phyloP scores from a whole-genome alignment of 2,113 vertebrate species.

The Callocephalon fimbriatum region DNA sequence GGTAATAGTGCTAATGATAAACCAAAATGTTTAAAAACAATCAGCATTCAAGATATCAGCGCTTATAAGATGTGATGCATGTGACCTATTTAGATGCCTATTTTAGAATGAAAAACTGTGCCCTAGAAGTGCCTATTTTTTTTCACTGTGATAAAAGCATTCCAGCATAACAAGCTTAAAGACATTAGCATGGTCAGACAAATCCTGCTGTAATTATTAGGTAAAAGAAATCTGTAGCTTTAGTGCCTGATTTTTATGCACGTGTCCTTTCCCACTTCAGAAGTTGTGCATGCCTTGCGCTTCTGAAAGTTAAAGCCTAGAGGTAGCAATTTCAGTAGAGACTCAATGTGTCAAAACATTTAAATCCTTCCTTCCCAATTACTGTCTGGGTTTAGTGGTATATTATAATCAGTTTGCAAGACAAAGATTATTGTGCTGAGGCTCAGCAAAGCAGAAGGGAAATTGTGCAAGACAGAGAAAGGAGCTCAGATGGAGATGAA shows the following conservation, averaged over 20 bases:
- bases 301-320: neutral
- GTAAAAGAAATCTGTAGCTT: neutral
- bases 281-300: accelerated
- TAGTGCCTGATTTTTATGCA: neutral
- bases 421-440: neutral
- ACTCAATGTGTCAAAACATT: neutral
- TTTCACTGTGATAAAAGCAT: neutral
- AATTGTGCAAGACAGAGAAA: neutral
- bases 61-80: neutral
- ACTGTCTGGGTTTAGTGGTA: neutral
- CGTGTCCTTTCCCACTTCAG: neutral
- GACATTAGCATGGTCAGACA: neutral
- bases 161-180: neutral
- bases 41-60: neutral
- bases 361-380: neutral
- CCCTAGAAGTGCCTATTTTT: neutral
- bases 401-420: neutral
- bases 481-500: neutral
- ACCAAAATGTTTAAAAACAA: neutral
- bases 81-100: constrained; percentile 36
- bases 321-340: neutral
- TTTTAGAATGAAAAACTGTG: constrained; percentile 7
- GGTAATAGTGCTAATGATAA: neutral
- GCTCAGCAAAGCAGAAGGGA: neutral
- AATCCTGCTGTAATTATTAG: neutral